Base-by-base conservation (phyloP, 2,888 invertebrate genomes). In the Formica aserva region DNA sequence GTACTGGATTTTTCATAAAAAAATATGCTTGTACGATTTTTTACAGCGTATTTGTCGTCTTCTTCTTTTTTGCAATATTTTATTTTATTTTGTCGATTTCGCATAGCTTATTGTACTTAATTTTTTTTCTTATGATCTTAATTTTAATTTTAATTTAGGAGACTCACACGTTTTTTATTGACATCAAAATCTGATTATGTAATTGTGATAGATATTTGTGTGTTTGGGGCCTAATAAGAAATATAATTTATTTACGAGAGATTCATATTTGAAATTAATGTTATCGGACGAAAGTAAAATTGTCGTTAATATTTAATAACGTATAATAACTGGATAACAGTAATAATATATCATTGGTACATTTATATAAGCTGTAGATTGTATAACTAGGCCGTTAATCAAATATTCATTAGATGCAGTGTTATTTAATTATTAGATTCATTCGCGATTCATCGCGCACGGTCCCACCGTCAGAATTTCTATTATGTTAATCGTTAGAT, bases 341-440 rank as follows among this genome's bases (percentile, higher is more conserved):
- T 80, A 72, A 72, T 41, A 18, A 78, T 45, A 55, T 35, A 35
- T n/a, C 3, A 9, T 29, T 8, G 60, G 35, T 45, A 35, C 9
- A 35, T 29, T 45, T 45, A 8, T 57, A 8, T 55, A 55, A 52
- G 29, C 18, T 45, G n/a, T 8, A 32, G 55, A 60, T 45, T 13
- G n/a, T n/a, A n/a, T 35, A 60, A 5, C 26, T 45, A 22, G 35
- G 32, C 32, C 35, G 48, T 26, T 65, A 41, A 72, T 72, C 60
- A 26, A 80, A 72, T 62, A 72, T 72, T 80, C 60, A 72, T 48
- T 48, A 62, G 72, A 48, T 60, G 45, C 35, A 45, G 45, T 32
- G 22, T 71, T 3, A 60, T 72, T 80, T 60, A 72, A 80, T 80
- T 45, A 80, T 80, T 71, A 72, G 72, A 80, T 60, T 72, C 13